Evolutionary conservation across 2,888 invertebrate genomes (phyloP).

Genomic region (Drosophila testacea): DNA sequence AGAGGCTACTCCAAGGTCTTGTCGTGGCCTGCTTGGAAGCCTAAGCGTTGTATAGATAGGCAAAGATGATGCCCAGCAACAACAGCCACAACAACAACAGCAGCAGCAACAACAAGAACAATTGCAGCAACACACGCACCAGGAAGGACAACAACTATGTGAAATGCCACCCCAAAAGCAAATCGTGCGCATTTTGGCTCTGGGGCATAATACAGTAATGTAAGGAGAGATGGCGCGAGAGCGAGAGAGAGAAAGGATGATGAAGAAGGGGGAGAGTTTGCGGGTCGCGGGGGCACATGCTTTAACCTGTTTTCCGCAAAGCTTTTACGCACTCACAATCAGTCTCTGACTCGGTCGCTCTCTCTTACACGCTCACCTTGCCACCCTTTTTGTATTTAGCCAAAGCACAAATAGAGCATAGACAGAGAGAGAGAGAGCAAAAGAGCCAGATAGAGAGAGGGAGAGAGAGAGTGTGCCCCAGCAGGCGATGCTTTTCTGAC

Average conservation of each 20-base stretch:
- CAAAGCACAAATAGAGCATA: slow-evolving; percentile 53
- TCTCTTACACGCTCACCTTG: slow-evolving; percentile 46
- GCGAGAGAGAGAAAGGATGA: slow-evolving; percentile 2
- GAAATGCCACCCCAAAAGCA: slow-evolving; percentile 76
- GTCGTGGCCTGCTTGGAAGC: slow-evolving; percentile 70
- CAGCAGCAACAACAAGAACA: slow-evolving; percentile 33
- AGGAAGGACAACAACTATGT: slow-evolving; percentile 46
- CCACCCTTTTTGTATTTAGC: slow-evolving; percentile 51
- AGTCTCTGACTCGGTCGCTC: slow-evolving; percentile 29
- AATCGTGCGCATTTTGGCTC: slow-evolving; percentile 70
- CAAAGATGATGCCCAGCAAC: slow-evolving; percentile 65
- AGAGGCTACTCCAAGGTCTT: slow-evolving; percentile 70
- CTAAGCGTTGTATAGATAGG: slow-evolving; percentile 54
- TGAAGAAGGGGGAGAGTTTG: slow-evolving; percentile 14
- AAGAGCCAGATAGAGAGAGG: slow-evolving; percentile 7
- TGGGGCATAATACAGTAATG: slow-evolving; percentile 65
- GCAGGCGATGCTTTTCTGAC: slow-evolving; percentile 53
- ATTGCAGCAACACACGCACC: slow-evolving; percentile 46
- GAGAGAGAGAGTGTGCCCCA: slow-evolving; percentile 36
- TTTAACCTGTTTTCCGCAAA: slow-evolving; percentile 77
- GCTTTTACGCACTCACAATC: slow-evolving; percentile 78
- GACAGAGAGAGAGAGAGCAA: slow-evolving; percentile 17
- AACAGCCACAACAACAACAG: slow-evolving; percentile 32
- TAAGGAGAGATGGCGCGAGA: slow-evolving; percentile 29
- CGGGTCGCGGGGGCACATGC: slow-evolving; percentile 62